These are phyloP conservation scores for Megalops atlanticus DNA, from an alignment of 2,113 vertebrate species.

Conservation along the genomic window DNA sequence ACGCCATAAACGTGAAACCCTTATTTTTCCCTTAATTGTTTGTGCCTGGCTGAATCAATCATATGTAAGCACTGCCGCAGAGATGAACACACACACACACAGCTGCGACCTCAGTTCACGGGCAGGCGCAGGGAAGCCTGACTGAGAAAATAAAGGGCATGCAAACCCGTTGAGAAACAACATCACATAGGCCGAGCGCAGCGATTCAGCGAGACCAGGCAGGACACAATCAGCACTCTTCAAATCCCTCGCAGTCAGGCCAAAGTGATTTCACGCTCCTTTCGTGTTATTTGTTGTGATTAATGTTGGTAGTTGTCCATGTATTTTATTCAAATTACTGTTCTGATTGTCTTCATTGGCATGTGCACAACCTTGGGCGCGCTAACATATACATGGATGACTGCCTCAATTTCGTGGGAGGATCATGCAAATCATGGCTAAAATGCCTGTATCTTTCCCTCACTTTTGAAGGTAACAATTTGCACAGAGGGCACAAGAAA, in stretches of 20 bases:
- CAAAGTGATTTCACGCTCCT: background rate
- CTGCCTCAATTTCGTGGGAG: background rate
- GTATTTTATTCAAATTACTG: background rate
- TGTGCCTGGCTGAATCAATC: background rate
- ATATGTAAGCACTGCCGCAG: background rate
- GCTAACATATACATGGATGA: background rate
- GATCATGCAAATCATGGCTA: background rate
- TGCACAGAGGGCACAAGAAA: background rate
- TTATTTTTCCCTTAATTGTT: background rate
- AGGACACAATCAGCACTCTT: constrained; percentile 25
- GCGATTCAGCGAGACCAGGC: background rate
- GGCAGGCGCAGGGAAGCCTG: background rate
- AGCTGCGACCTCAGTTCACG: background rate
- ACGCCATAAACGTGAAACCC: background rate
- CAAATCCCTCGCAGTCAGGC: constrained; percentile 24
- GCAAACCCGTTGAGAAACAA: background rate
- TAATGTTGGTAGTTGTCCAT: background rate
- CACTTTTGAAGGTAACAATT: background rate
- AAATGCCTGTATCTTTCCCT: background rate
- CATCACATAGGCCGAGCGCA: background rate
- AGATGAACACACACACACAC: constrained; percentile 4
- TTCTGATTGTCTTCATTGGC: background rate
- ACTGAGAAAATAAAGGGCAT: background rate
- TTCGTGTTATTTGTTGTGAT: background rate
- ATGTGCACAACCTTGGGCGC: background rate